A percentile compares a stretch with the other conserved stretches of the same genome.
Evolutionary conservation across 2,113 vertebrate genomes (phyloP).

Genomic region (Agelaius phoeniceus): DNA sequence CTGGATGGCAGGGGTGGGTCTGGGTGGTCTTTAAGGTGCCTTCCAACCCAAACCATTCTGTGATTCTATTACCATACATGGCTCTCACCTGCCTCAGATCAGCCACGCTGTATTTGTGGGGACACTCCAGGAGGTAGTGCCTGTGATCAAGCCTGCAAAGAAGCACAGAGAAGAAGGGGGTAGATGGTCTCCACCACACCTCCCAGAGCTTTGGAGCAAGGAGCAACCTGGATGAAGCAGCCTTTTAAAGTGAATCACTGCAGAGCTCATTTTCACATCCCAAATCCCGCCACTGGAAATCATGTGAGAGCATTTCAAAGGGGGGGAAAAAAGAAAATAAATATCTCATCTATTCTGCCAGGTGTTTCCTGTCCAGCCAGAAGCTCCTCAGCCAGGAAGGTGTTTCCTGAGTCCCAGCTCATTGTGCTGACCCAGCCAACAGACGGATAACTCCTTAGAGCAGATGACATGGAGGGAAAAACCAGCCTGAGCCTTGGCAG

Average conservation of each 20-base stretch:
- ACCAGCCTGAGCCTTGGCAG: background rate
- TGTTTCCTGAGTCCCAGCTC: conserved; percentile 40
- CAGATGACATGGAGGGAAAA: background rate
- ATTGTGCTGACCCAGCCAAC: background rate
- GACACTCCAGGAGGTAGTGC: conserved; percentile 86
- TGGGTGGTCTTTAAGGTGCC: background rate
- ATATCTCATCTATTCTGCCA: conserved; percentile 32
- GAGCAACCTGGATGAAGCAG: background rate
- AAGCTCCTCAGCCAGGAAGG: background rate
- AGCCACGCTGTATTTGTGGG: conserved; percentile 86
- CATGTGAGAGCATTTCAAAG: background rate
- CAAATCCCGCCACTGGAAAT: background rate
- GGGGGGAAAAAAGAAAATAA: background rate
- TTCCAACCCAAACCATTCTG: background rate
- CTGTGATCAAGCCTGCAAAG: conserved; percentile 83
- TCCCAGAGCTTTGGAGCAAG: background rate
- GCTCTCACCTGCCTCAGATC: conserved; percentile 89
- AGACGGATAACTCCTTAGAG: background rate
- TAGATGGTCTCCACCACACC: background rate
- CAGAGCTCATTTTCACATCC: background rate
- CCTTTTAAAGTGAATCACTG: background rate
- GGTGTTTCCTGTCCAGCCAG: conserved; percentile 51
- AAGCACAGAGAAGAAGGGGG: background rate
- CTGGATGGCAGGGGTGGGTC: background rate
- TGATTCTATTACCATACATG: background rate